Percentiles rank a stretch among this genome's conserved stretches.
These are phyloP conservation scores for Cichladusa arquata DNA, from an alignment of 2,113 vertebrate species.

Conservation along the genomic window DNA sequence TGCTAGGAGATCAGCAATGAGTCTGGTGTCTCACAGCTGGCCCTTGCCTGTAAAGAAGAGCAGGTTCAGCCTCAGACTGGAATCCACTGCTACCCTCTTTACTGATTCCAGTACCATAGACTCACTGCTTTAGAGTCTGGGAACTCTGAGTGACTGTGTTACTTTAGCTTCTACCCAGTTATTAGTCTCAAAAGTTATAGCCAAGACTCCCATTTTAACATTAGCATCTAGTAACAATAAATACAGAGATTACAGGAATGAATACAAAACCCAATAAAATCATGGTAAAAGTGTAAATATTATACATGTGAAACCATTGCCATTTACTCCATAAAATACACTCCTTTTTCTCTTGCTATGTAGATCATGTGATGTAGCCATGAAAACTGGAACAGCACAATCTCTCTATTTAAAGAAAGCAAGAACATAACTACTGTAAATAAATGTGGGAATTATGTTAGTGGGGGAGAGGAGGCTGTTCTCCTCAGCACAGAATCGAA, in stretches of 20 bases:
- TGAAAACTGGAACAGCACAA: neutral
- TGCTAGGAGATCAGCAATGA: neutral
- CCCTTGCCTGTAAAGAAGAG: neutral
- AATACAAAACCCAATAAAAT: neutral
- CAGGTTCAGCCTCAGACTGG: neutral
- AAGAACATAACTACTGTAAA: neutral
- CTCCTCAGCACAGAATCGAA: neutral
- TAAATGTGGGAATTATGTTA: neutral
- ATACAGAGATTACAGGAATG: neutral
- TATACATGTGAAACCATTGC: neutral
- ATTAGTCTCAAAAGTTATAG: neutral
- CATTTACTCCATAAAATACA: neutral
- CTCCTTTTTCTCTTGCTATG: neutral
- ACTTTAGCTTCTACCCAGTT: neutral
- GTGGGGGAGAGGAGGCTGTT: neutral
- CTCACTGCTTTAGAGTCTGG: neutral
- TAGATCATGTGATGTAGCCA: neutral
- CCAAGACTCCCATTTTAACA: neutral
- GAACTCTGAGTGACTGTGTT: neutral
- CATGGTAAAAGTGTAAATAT: neutral
- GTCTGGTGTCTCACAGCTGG: neutral
- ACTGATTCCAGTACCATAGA: neutral
- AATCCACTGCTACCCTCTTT: neutral
- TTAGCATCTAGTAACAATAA: neutral
- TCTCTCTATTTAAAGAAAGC: neutral